phyloP scores from a whole-genome alignment of 2,797 vertebrate genomes.

The Cetoscarus ocellatus region DNA sequence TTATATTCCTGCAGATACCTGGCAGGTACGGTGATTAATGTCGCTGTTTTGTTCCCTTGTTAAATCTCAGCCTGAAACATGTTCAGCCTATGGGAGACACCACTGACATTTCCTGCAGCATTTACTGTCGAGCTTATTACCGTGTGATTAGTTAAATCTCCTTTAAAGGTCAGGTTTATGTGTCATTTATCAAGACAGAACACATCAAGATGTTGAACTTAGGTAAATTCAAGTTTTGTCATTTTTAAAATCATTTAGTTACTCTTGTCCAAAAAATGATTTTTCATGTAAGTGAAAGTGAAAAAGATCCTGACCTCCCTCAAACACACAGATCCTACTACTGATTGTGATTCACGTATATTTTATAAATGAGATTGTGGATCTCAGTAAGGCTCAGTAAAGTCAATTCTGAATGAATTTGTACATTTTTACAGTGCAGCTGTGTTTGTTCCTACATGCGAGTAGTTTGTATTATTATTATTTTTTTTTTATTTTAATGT shows the following conservation, averaged over 20 bases:
- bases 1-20: constrained; percentile 3
- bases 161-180: not conserved
- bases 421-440: too few species aligned
- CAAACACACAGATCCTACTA: too few species aligned
- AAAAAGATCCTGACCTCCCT: too few species aligned
- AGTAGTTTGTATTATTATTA: too few species aligned
- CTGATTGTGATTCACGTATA: too few species aligned
- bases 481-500: too few species aligned
- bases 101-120: constrained; percentile 50
- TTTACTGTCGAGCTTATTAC: constrained; percentile 18
- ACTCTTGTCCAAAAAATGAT: too few species aligned
- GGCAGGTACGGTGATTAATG: constrained; percentile 32
- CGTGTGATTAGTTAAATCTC: constrained; percentile 25
- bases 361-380: too few species aligned
- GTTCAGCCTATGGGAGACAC: constrained; percentile 16
- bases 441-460: too few species aligned
- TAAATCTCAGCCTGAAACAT: constrained; percentile 26
- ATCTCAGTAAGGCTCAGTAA: too few species aligned
- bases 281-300: too few species aligned
- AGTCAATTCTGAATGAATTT: too few species aligned
- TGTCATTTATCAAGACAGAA: constrained; percentile 14
- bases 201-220: not conserved
- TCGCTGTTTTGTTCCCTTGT: not conserved
- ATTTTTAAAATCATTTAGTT: not conserved
- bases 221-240: not conserved